A percentile compares a stretch with the other conserved stretches of the same genome.
phyloP scores from a whole-genome alignment of 2,888 invertebrate species.

The Lepas anatifera region DNA sequence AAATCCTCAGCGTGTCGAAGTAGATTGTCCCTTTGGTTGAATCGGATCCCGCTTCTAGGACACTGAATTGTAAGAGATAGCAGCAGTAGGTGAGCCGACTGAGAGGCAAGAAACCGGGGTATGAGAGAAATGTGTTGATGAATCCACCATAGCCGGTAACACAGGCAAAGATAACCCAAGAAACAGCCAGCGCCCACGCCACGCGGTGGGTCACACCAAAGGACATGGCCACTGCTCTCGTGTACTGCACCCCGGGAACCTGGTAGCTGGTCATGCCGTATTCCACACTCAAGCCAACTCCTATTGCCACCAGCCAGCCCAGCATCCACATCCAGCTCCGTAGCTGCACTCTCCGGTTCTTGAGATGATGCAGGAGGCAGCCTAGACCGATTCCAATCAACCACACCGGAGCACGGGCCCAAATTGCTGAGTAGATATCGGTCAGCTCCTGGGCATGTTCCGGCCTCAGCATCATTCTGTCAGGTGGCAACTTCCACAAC shows the following conservation, averaged over 20 bases:
- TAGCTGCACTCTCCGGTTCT: neutral
- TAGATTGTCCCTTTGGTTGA: neutral
- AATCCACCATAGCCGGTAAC: constrained; percentile 54
- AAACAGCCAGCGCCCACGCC: constrained; percentile 53
- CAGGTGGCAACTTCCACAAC: neutral
- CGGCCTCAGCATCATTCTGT: neutral
- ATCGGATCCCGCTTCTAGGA: neutral
- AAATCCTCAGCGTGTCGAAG: neutral
- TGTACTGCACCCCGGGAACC: constrained; percentile 30
- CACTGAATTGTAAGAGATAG: constrained; percentile 37
- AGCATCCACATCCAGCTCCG: constrained; percentile 2
- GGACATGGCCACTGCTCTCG: constrained; percentile 45
- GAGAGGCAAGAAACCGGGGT: constrained; percentile 48
- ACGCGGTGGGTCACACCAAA: constrained; percentile 53
- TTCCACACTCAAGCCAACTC: constrained; percentile 55
- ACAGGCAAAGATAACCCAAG: constrained; percentile 60
- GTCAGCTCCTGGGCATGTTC: neutral
- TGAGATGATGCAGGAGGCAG: constrained; percentile 11
- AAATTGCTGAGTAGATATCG: neutral
- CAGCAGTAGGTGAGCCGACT: constrained; percentile 57
- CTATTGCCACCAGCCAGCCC: constrained; percentile 57
- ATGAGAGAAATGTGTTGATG: constrained; percentile 43
- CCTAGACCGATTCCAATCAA: constrained; percentile 15
- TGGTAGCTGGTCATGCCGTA: constrained; percentile 52
- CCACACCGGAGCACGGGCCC: constrained; percentile 15